A percentile compares a stretch with the other conserved stretches of the same genome.
Conservation (phyloP, 2,888 invertebrate species). For the Ametastegia equiseti region DNA sequence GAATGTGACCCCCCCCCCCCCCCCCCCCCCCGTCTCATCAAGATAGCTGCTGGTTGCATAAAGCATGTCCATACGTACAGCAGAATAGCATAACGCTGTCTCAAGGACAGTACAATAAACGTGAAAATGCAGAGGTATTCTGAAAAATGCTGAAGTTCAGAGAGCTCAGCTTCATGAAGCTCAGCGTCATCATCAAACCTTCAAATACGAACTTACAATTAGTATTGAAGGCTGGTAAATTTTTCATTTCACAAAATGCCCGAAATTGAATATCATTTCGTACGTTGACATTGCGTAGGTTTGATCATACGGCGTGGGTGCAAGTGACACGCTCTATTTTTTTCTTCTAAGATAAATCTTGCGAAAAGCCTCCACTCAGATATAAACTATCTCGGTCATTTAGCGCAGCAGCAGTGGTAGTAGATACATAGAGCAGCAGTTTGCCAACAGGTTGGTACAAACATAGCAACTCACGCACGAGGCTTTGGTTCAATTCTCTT, state of each 20-base stretch:
- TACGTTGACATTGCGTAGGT: background rate
- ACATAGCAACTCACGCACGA: slow-evolving; percentile 22
- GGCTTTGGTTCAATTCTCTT: background rate
- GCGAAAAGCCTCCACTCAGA: background rate
- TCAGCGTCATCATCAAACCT: background rate
- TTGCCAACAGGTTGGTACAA: slow-evolving; percentile 41
- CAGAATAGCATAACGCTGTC: slow-evolving; percentile 29
- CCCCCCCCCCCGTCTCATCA: background rate
- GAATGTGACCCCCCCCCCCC: too few relatives aligned
- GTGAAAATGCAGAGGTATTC: slow-evolving; percentile 21
- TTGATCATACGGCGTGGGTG: background rate
- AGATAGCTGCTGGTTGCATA: slow-evolving; percentile 23
- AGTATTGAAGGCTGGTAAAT: background rate
- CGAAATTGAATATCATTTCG: background rate
- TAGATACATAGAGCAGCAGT: slow-evolving; percentile 32
- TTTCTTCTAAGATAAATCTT: background rate
- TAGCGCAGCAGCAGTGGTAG: slow-evolving; percentile 33
- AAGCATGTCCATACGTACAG: slow-evolving; percentile 3
- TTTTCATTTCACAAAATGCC: background rate
- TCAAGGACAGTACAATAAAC: slow-evolving; percentile 14
- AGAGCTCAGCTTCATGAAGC: background rate
- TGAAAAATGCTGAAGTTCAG: background rate
- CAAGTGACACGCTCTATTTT: background rate
- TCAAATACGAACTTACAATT: background rate
- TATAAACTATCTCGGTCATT: slow-evolving; percentile 27